phyloP scores from a whole-genome alignment of 1,140 invertebrate genomes.

The Drosophila kanapiae region DNA sequence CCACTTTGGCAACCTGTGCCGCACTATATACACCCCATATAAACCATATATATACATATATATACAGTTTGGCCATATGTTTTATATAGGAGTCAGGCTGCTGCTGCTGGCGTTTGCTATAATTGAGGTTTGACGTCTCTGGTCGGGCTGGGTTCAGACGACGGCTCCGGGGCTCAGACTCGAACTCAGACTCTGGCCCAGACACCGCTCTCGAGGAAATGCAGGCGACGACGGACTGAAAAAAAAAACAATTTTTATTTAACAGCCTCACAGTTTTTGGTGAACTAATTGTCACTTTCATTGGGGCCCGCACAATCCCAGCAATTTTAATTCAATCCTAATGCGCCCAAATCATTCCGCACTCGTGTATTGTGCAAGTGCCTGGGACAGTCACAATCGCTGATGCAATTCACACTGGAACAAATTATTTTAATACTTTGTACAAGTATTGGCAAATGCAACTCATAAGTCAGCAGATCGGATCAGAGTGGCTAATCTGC shows the following conservation, averaged over 20 bases:
- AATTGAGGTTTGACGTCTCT: conserved; percentile 69
- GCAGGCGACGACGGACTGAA: conserved; percentile 37
- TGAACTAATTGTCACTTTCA: conserved; percentile 80
- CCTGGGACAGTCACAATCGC: conserved; percentile 1
- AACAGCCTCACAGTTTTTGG: conserved; percentile 40
- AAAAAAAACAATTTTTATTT: conserved; percentile 35
- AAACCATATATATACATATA: conserved; percentile 24
- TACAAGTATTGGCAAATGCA: conserved; percentile 39
- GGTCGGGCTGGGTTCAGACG: conserved; percentile 31
- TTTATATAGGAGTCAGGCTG: conserved; percentile 41
- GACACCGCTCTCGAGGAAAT: conserved; percentile 71
- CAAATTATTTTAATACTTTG: conserved; percentile 48
- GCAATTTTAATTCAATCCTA: conserved; percentile 82
- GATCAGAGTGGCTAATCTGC: conserved; percentile 42
- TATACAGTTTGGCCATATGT: conserved; percentile 43
- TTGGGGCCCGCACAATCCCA: conserved; percentile 71
- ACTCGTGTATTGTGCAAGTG: conserved; percentile 60
- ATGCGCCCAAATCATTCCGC: conserved; percentile 68
- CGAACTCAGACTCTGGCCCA: not conserved
- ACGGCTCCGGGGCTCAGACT: conserved; percentile 49
- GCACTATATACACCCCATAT: conserved; percentile 16
- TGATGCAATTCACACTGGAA: conserved; percentile 50
- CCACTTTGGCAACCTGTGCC: conserved; percentile 78
- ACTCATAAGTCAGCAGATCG: conserved; percentile 42
- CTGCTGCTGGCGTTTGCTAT: conserved; percentile 63